phyloP scores from a whole-genome alignment of 2,797 vertebrate species.

The Anniella stebbinsi region DNA sequence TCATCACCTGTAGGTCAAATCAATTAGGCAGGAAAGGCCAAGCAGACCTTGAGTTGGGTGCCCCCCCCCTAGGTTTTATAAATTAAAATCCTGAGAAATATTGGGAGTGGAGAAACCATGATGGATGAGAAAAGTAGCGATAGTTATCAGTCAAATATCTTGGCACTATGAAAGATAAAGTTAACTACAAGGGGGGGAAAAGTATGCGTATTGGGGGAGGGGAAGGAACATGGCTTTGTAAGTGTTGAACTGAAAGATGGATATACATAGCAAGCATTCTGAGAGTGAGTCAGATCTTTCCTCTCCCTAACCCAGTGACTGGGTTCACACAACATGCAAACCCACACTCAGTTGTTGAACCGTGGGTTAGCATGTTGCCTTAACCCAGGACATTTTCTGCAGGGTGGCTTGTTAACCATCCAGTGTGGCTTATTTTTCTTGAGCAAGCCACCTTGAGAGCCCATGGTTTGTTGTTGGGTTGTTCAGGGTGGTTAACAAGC shows the following conservation, averaged over 20 bases:
- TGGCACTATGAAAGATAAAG: background rate
- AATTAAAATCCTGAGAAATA: conserved; percentile 3
- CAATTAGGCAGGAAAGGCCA: conserved; percentile 3
- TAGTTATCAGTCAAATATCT: background rate
- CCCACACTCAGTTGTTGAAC: too few species aligned
- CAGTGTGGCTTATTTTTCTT: too few species aligned
- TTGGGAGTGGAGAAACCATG: background rate
- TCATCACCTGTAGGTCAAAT: conserved; percentile 15
- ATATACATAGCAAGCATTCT: background rate
- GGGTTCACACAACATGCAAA: too few species aligned
- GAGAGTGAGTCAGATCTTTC: background rate
- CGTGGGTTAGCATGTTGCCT: too few species aligned
- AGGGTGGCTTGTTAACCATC: background rate
- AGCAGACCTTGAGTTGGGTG: background rate
- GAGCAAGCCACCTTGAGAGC: too few species aligned
- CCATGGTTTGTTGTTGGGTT: too few species aligned
- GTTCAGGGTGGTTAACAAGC: too few species aligned
- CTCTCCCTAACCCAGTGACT: too few species aligned
- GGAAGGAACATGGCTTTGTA: background rate
- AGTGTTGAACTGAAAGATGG: background rate
- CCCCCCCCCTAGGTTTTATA: background rate
- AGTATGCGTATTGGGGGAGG: too few species aligned
- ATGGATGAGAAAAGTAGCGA: background rate
- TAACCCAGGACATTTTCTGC: too few species aligned
- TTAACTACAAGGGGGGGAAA: too few species aligned